Percentiles rank a stretch among this genome's conserved stretches.
Conservation (phyloP, 1,140 invertebrate species). For the Phthorimaea operculella region DNA sequence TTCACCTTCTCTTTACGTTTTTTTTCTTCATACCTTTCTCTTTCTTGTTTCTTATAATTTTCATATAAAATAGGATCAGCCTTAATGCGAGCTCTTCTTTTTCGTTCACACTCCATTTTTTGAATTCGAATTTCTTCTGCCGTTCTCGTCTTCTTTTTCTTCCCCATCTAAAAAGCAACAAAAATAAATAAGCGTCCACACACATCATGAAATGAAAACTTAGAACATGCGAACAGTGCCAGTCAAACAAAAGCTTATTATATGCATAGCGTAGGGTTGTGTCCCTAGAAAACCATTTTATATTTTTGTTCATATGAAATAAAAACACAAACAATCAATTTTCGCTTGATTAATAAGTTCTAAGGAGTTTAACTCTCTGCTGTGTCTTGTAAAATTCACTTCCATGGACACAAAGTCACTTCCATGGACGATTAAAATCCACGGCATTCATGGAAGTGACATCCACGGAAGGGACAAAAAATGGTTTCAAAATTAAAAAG, state of each 20-base stretch:
- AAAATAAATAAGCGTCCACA: not conserved
- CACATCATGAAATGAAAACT: not conserved
- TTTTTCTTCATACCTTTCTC: not conserved
- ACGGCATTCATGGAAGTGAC: not conserved
- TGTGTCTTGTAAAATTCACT: not conserved
- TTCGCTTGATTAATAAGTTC: too few relatives aligned
- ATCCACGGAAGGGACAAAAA: constrained; percentile 1
- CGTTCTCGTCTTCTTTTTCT: not conserved
- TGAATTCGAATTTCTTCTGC: constrained; percentile 1
- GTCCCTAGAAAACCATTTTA: not conserved
- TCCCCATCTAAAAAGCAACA: not conserved
- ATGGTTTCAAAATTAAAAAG: not conserved
- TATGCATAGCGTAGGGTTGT: not conserved
- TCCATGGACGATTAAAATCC: constrained; percentile 1
- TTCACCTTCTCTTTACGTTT: not conserved
- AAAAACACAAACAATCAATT: not conserved
- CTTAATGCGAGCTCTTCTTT: not conserved
- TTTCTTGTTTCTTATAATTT: not conserved
- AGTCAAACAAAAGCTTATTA: not conserved
- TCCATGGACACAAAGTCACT: not conserved
- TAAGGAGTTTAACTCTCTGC: too few relatives aligned
- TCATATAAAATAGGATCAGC: not conserved
- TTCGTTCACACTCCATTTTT: not conserved
- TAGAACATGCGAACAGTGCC: too few relatives aligned
- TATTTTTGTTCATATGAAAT: not conserved